A percentile compares a stretch with the other conserved stretches of the same genome.
These are phyloP conservation scores for Argyra leucocephala DNA, from an alignment of 2,888 invertebrate species.

Conservation along the genomic window DNA sequence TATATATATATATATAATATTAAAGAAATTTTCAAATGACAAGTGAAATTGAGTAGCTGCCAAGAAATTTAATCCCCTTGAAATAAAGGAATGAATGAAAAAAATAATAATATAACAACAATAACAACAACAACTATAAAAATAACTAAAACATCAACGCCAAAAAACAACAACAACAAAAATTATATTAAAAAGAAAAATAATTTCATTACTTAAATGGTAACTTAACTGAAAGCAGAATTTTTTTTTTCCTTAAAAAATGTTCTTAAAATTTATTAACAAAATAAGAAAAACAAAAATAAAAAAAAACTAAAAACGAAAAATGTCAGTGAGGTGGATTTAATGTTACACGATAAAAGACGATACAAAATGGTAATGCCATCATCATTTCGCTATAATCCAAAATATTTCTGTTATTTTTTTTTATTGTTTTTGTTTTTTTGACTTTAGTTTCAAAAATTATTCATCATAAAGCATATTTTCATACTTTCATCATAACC, in stretches of 20 bases:
- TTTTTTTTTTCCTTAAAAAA: neutral
- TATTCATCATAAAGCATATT: no score
- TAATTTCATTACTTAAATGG: neutral
- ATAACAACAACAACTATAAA: neutral
- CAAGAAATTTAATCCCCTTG: slow-evolving; percentile 6
- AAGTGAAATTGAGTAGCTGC: neutral
- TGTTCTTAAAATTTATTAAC: neutral
- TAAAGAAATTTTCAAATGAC: neutral
- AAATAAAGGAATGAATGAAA: neutral
- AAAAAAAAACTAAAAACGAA: neutral
- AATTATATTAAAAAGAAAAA: neutral
- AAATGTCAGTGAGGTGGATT: neutral
- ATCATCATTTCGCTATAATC: neutral
- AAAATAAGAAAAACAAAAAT: neutral
- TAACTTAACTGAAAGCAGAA: neutral
- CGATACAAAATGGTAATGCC: neutral
- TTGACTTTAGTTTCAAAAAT: no score
- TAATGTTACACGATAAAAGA: neutral
- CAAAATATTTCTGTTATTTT: no score
- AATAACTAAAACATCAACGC: no score
- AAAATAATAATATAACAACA: neutral
- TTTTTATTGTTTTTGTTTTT: no score
- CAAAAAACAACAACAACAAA: no score
- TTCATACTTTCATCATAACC: no score
- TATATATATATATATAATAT: neutral